Base-by-base conservation (phyloP, 2,797 vertebrate species). In the Hephaestus fuliginosus region DNA sequence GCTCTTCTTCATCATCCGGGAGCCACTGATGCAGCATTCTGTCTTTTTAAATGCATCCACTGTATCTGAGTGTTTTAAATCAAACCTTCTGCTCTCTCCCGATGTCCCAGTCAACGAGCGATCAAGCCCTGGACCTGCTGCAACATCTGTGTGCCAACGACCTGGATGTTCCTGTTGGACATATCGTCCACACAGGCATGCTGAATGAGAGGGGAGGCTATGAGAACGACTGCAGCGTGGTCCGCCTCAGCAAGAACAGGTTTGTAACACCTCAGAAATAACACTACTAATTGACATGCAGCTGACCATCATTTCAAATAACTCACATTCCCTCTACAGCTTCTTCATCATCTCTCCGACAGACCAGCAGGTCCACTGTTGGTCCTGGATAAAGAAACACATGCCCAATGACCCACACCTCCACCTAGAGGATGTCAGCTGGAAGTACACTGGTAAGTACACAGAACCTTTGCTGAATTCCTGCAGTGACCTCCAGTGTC, bases 261-360 rank as follows among this genome's bases (percentile, higher is more conserved):
- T 99, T 10, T 12, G 70, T 65, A 48, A 51, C 28, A 4, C n/a
- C 6, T 4, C 5, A 30, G 11, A 3, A 15, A 11, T n/a, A 8
- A 62, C 5, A 11, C 14, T 5, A 0, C 30, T 33, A 33, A 33
- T 6, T n/a, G 7, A 41, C 41, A 6, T 7, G 12, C 20, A 20
- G 11, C n/a, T 53, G 4, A n/a, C 15, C 9, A 3, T 1, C 7
- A 39, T 2, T 48, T 51, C n/a, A 36, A 77, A 20, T 0, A 53
- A 72, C 5, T 69, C 0, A 0, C 3, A 33, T 30, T 13, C 10
- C 41, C 6, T 83, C 53, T 78, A 36, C 90, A 97, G 98, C 83
- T 99, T 99, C 94, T 99, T 99, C 93, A 98, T 99, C 94, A 96
- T 99, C 86, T 99, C 98, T 20, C 98, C 98, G 1, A 98, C 98